Evolutionary conservation across 2,797 vertebrate genomes (phyloP).

Genomic region (Anolis apletophallus): DNA sequence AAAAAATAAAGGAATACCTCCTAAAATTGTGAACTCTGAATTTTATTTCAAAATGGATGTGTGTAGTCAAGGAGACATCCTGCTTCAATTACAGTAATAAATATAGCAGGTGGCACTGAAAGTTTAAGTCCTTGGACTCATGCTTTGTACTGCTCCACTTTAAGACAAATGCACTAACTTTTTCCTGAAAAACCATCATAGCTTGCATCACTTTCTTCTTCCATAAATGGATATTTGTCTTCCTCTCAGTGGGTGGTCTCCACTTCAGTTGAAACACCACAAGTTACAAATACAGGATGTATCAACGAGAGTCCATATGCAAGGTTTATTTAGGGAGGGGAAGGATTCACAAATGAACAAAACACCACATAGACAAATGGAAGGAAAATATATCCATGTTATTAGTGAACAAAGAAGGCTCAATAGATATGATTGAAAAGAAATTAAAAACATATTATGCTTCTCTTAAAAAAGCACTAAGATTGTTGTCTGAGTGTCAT

Average conservation of each 20-base stretch:
- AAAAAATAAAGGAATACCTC: constrained; percentile 28
- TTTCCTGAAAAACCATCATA: constrained; percentile 61
- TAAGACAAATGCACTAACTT: constrained; percentile 60
- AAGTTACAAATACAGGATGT: constrained; percentile 70
- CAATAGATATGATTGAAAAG: constrained; percentile 56
- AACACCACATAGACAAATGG: constrained; percentile 53
- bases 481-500: constrained; percentile 7
- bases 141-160: constrained; percentile 58
- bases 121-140: constrained; percentile 46
- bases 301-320: constrained; percentile 70
- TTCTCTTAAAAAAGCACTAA: constrained; percentile 47
- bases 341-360: constrained; percentile 65
- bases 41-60: constrained; percentile 37
- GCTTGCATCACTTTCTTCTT: constrained; percentile 63
- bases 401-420: constrained; percentile 48
- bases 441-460: constrained; percentile 27
- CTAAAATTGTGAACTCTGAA: constrained; percentile 33
- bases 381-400: constrained; percentile 65
- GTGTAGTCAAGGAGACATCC: constrained; percentile 41
- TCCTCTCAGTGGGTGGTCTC: constrained; percentile 75
- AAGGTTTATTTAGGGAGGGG: constrained; percentile 58
- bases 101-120: constrained; percentile 36
- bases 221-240: constrained; percentile 76
- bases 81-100: constrained; percentile 20
- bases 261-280: constrained; percentile 63